Conservation (phyloP, 1,140 invertebrate genomes). For the Spodoptera litura region DNA sequence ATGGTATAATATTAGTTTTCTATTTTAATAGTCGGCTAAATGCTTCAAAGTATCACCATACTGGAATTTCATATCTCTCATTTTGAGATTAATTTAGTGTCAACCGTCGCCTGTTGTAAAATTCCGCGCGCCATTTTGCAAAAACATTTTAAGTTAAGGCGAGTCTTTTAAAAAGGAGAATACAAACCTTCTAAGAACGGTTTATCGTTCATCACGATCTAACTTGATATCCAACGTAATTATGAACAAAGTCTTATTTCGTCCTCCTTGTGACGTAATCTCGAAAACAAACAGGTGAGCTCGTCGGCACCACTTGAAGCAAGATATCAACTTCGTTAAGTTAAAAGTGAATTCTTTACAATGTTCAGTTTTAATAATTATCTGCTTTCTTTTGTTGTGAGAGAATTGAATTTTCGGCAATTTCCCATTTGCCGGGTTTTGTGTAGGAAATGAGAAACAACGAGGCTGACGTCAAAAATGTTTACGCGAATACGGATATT, state of each 20-base stretch:
- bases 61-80: too few relatives aligned
- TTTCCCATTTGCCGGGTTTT: slow-evolving; percentile 9
- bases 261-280: slow-evolving; percentile 2
- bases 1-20: too few relatives aligned
- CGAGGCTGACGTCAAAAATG: background rate
- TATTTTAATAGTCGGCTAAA: too few relatives aligned
- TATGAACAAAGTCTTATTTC: slow-evolving; percentile 1
- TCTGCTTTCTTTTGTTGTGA: slow-evolving; percentile 9
- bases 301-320: background rate
- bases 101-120: too few relatives aligned
- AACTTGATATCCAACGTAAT: background rate
- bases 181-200: too few relatives aligned
- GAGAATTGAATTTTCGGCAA: slow-evolving; percentile 13
- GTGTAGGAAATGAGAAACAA: slow-evolving; percentile 1
- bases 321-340: slow-evolving; percentile 13
- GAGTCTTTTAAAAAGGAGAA: too few relatives aligned
- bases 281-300: background rate
- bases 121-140: too few relatives aligned
- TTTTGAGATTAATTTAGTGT: too few relatives aligned
- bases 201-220: background rate
- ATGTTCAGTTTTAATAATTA: background rate
- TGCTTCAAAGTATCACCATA: too few relatives aligned
- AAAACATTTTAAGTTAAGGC: too few relatives aligned
- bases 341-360: background rate
- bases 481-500: slow-evolving; percentile 3